Evolutionary conservation across 2,888 invertebrate species (phyloP), one percentile per base, ranked within the genome.

Genomic region (Melieria omissa): DNA sequence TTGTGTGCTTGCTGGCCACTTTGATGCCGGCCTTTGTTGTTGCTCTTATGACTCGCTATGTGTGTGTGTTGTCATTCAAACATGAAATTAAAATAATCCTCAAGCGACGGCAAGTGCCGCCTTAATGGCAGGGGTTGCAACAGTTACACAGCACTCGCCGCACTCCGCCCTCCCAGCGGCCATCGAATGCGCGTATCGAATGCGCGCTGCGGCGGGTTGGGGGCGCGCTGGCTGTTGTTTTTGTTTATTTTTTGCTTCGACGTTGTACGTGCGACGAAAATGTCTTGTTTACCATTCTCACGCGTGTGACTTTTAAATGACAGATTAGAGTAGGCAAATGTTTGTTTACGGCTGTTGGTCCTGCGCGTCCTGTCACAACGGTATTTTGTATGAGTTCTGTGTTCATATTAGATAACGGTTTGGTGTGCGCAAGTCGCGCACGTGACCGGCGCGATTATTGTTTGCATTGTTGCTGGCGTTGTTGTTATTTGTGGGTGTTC

Each of bases 241-340:
- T 67, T 49, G n/a, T 55, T 45, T 71, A 52, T 72, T 63, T 60
- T 57, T 52, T 14, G 62, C 42, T 66, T 44, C 46, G 46, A 9
- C 67, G n/a, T 67, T 61, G 64, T 44, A 44, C 44, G 61, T n/a
- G 55, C 61, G 16, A 14, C 16, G 41, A 70, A 63, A 61, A 63
- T 49, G 57, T 65, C 76, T 80, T 85, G 85, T 85, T 85, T 85
- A 83, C 85, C 82, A 80, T 85, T 85, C 85, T 85, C 86, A 85
- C 85, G 86, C 85, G 83, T 83, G 85, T 85, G 85, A 86, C 85
- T 85, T 85, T 85, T 84, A 85, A 86, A 86, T 86, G 84, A 85
- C 85, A 85, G 85, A 85, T 85, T 86, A 85, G 84, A 85, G 82
- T 83, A 81, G 82, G 81, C 80, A 85, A 85, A 85, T 86, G 82